These are phyloP conservation scores for Eupithecia subfuscata DNA, from an alignment of 2,888 invertebrate genomes.

Conservation along the genomic window DNA sequence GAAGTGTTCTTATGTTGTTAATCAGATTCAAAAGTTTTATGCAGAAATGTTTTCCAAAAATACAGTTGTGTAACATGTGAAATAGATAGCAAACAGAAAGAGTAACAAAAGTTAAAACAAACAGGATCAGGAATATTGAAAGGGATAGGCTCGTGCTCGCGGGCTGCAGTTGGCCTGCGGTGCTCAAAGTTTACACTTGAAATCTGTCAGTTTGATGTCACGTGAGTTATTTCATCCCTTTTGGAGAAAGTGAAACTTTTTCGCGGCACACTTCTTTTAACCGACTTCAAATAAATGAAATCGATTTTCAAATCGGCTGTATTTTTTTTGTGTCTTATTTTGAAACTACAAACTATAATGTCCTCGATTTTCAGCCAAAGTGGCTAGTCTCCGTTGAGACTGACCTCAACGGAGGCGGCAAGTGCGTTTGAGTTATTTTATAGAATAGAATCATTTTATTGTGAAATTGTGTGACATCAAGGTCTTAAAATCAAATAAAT, in stretches of 20 bases:
- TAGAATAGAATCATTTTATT: too few relatives aligned
- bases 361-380: not conserved
- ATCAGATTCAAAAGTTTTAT: not conserved
- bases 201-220: not conserved
- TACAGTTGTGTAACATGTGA: not conserved
- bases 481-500: too few relatives aligned
- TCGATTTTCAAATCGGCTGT: too few relatives aligned
- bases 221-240: not conserved
- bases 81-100: conserved; percentile 19
- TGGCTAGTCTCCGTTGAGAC: too few relatives aligned
- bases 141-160: conserved; percentile 15
- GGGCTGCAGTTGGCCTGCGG: not conserved
- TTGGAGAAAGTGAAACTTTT: too few relatives aligned
- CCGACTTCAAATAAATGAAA: too few relatives aligned
- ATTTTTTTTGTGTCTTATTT: not conserved
- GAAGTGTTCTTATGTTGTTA: too few relatives aligned
- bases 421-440: too few relatives aligned
- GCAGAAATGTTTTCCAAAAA: not conserved
- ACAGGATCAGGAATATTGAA: conserved; percentile 24
- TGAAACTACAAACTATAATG: not conserved
- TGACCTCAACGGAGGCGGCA: too few relatives aligned
- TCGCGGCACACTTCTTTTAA: too few relatives aligned
- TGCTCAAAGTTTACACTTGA: conserved; percentile 4
- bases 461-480: too few relatives aligned
- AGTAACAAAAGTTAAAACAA: conserved; percentile 23